phyloP scores from a whole-genome alignment of 2,797 vertebrate species.

The Lacerta agilis region DNA sequence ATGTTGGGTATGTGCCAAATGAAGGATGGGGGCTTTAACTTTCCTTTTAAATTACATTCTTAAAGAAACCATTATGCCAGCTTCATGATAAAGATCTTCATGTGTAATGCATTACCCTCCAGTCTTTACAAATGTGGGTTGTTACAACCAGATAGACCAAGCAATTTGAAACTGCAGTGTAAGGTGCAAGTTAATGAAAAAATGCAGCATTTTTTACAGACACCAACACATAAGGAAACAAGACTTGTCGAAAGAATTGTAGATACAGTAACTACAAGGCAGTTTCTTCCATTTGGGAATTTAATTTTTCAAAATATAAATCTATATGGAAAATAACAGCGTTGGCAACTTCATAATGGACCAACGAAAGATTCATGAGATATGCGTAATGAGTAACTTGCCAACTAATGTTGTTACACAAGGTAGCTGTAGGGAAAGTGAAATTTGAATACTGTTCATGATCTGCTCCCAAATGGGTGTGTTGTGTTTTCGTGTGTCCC shows the following conservation, averaged over 20 bases:
- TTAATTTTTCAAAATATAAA: neutral
- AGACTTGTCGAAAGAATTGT: slow-evolving; percentile 38
- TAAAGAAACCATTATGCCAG: slow-evolving; percentile 22
- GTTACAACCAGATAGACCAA: slow-evolving; percentile 48
- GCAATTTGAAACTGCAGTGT: slow-evolving; percentile 34
- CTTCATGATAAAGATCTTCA: slow-evolving; percentile 52
- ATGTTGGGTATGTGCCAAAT: slow-evolving; percentile 1
- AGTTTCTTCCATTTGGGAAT: slow-evolving; percentile 29
- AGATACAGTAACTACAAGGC: neutral
- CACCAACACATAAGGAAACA: slow-evolving; percentile 21
- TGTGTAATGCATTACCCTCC: slow-evolving; percentile 6
- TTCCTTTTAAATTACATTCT: slow-evolving; percentile 49
- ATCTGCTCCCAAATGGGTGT: slow-evolving; percentile 49
- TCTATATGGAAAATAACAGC: neutral
- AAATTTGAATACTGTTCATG: slow-evolving; percentile 13
- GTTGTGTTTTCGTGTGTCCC: slow-evolving; percentile 30
- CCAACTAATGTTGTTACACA: slow-evolving; percentile 50
- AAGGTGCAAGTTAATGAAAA: slow-evolving; percentile 28
- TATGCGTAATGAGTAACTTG: slow-evolving; percentile 52
- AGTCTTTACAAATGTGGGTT: slow-evolving; percentile 37
- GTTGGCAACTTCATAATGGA: slow-evolving; percentile 42
- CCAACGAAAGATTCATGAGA: slow-evolving; percentile 43
- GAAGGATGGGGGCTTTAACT: slow-evolving; percentile 32
- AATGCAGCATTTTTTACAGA: slow-evolving; percentile 27
- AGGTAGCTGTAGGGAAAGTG: slow-evolving; percentile 53